Base-by-base conservation (phyloP, 2,888 invertebrate genomes). In the Acleris laterana region DNA sequence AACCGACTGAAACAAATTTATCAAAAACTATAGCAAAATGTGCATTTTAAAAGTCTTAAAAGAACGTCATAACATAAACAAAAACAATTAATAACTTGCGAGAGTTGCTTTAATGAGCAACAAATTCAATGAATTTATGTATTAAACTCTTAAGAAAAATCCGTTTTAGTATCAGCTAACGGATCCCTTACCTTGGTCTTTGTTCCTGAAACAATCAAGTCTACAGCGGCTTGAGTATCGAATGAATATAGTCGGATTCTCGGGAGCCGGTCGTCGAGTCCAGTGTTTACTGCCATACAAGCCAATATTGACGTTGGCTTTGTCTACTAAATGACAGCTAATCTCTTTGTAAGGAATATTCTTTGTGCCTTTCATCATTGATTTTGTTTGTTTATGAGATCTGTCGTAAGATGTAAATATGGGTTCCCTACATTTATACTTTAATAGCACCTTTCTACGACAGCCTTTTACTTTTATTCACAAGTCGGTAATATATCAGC, bases 241-340 rank as follows among this genome's bases (percentile, higher is more conserved):
- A 53, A 65, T 68, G 58, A 53, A 82, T 77, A 76, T 77, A 72
- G 77, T 76, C 75, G 74, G 81, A 84, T 90, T 87, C 88, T 84
- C 82, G 83, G 87, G 87, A 88, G 78, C 77, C 77, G 75, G 72
- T 76, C 82, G 80, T 68, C 77, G 80, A 78, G 81, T 74, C 75
- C 77, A 78, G 76, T 89, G 86, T 88, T 88, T 86, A 85, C 87
- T 72, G 79, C 79, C 81, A 85, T 84, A 84, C 84, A 87, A 84
- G 86, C 87, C 85, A 88, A 89, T 89, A 89, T 90, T 90, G 90
- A 88, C 90, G 88, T 84, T 87, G 80, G 81, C 84, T 84, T 90
- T 90, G 88, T 88, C 84, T 82, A 80, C 81, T 82, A 81, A 82
- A 83, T 83, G 85, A 84, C 86, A 82, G 85, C 84, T 88, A 85